A percentile compares a stretch with the other conserved stretches of the same genome.
Conservation (phyloP, 2,113 vertebrate genomes). For the Oryzias curvinotus region DNA sequence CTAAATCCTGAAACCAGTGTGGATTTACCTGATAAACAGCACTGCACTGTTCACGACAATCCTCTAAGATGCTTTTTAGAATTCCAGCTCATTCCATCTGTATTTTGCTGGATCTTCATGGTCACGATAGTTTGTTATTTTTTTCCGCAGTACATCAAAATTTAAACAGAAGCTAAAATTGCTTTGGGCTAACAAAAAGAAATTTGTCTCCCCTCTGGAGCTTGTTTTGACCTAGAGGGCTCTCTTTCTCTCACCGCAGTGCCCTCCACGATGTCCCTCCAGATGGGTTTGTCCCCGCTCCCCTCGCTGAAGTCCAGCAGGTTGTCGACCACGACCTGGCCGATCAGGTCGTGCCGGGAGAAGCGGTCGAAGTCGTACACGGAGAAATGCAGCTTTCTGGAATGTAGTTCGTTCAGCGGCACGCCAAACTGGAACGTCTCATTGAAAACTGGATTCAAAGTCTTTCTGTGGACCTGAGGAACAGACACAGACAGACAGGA, state of each 20-base stretch:
- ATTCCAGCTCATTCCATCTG: background rate
- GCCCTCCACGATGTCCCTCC: conserved; percentile 91
- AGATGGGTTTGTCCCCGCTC: conserved; percentile 86
- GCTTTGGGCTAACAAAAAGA: too few relatives aligned
- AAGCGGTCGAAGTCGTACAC: conserved; percentile 95
- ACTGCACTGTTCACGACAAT: background rate
- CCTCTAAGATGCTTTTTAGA: background rate
- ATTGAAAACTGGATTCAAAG: conserved; percentile 90
- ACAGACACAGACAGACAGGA: background rate
- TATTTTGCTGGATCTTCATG: too few relatives aligned
- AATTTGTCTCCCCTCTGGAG: too few relatives aligned
- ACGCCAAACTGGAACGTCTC: conserved; percentile 93
- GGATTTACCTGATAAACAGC: background rate
- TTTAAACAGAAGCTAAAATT: background rate
- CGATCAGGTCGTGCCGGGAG: conserved; percentile 92
- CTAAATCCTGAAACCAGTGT: too few relatives aligned
- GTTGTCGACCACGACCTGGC: conserved; percentile 93
- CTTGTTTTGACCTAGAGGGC: too few relatives aligned
- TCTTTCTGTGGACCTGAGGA: conserved; percentile 88
- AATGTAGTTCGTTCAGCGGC: conserved; percentile 87
- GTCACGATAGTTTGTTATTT: background rate
- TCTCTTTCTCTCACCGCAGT: conserved; percentile 78
- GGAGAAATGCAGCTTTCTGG: conserved; percentile 91
- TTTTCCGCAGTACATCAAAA: background rate
- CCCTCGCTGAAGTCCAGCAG: conserved; percentile 92